Percentiles rank a stretch among this genome's conserved stretches.
These are phyloP conservation scores for Andrena haemorrhoa DNA, from an alignment of 2,888 invertebrate species.

Conservation along the genomic window DNA sequence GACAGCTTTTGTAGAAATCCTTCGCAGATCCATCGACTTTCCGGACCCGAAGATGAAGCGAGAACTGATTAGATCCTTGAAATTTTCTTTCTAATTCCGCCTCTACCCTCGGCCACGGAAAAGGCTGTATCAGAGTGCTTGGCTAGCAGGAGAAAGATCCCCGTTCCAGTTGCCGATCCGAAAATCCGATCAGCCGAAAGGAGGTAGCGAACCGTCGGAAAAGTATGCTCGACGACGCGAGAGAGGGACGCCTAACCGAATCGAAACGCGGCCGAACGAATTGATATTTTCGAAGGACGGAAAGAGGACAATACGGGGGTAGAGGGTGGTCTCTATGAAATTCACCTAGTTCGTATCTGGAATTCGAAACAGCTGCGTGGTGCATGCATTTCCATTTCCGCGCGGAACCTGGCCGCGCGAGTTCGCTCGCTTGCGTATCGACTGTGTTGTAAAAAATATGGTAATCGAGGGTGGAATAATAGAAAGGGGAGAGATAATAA, in stretches of 20 bases:
- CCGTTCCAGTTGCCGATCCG: background rate
- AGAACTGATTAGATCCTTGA: no score
- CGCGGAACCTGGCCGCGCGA: conserved; percentile 28
- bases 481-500: background rate
- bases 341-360: conserved; percentile 50
- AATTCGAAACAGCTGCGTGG: conserved; percentile 57
- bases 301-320: background rate
- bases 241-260: conserved; percentile 32
- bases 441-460: conserved; percentile 16
- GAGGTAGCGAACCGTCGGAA: conserved; percentile 2
- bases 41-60: no score
- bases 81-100: no score
- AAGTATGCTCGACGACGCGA: conserved; percentile 8
- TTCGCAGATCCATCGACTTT: no score
- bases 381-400: conserved; percentile 61
- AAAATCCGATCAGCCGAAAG: background rate
- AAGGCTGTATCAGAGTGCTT: background rate
- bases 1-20: no score
- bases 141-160: background rate
- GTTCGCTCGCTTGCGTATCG: conserved; percentile 7
- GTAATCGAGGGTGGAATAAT: background rate
- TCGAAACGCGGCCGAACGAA: conserved; percentile 52
- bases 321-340: conserved; percentile 22
- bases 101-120: no score
- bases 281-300: conserved; percentile 46